Base-by-base conservation (phyloP, 2,113 vertebrate genomes). In the Oxyruncus cristatus region DNA sequence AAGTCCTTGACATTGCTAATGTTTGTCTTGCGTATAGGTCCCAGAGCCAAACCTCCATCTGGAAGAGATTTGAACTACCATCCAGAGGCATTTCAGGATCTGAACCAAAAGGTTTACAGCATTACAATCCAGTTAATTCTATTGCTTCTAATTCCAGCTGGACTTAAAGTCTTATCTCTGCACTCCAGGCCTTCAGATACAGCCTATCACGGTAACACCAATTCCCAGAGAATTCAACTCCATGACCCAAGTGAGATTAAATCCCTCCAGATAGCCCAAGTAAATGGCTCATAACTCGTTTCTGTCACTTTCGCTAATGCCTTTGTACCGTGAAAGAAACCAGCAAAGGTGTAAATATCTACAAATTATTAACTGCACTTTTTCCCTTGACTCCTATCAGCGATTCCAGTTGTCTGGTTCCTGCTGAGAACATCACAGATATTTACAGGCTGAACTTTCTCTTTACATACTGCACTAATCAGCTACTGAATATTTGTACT, bases 111-210 rank as follows among this genome's bases (percentile, higher is more conserved):
- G 94, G 95, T 89, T 97, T 97, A 91, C 78, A 92, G 89, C 67
- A 85, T 92, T 94, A 96, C 96, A 96, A 97, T 94, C 95, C 91
- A 92, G 94, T 62, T 97, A 95, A 98, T 97, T 98, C 97, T 92
- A 90, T 62, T 91, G 96, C 95, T 97, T 96, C 95, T 97, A 97
- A 97, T 98, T 97, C 95, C 82, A 93, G 82, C 63, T 83, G 89
- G 98, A 97, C 96, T 98, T 96, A 97, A 97, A 97, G 93, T 93
- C 98, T 98, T 98, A 98, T 98, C 98, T 97, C 95, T 86, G 63
- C 85, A 93, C 52, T 83, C 93, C 98, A 98, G 98, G 97, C 97
- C 93, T 92, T 85, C 94, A 96, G 98, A 98, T 96, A 97, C 73
- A 89, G 96, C 85, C 96, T 98, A 97, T 98, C 97, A 95, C 92